Evolutionary conservation across 2,888 invertebrate species (phyloP), one percentile per base, ranked within the genome.

Genomic region (Drosophila neotestacea): DNA sequence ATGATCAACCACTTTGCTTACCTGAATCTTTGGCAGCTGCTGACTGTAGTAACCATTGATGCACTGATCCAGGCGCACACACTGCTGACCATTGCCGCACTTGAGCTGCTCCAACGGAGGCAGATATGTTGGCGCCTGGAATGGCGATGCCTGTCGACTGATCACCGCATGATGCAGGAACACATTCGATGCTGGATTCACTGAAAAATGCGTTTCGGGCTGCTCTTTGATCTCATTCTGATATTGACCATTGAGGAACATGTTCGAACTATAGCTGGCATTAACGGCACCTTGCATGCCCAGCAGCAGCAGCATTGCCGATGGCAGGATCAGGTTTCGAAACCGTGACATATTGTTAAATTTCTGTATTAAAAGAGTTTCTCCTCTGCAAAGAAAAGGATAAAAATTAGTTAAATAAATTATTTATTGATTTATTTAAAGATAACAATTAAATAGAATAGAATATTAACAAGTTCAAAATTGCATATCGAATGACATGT

Each of bases 191-290:
- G 85, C 50, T 7, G 89, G 83, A 76, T 88, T 91, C 22, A 82
- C 71, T 9, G 88, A 82, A 62, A 74, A 81, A 36, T 81, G 79
- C 36, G 87, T 77, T 30, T 90, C 90, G 38, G 73, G 80, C 34
- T 85, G 75, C 41, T 79, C 84, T 44, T 82, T 81, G 36, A 91
- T 81, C 30, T 85, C 85, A 62, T 90, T 91, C 61, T 91, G 86
- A 42, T 92, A 92, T 65, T 91, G 84, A n/a, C 92, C 92, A 58
- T 90, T 90, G 39, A 92, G 91, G 77, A 92, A 92, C 84, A 92
- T 90, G 69, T 92, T 92, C 28, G 77, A 76, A 42, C 84, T 73
- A 36, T 91, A 91, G 68, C 88, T 90, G 54, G 80, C 72, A 36
- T 65, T 63, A 16, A 44, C 74, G 30, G 28, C 16, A 50, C 59